Percentiles rank a stretch among this genome's conserved stretches.
Evolutionary conservation across 2,888 invertebrate genomes (phyloP).

Genomic region (Nysson spinosus): DNA sequence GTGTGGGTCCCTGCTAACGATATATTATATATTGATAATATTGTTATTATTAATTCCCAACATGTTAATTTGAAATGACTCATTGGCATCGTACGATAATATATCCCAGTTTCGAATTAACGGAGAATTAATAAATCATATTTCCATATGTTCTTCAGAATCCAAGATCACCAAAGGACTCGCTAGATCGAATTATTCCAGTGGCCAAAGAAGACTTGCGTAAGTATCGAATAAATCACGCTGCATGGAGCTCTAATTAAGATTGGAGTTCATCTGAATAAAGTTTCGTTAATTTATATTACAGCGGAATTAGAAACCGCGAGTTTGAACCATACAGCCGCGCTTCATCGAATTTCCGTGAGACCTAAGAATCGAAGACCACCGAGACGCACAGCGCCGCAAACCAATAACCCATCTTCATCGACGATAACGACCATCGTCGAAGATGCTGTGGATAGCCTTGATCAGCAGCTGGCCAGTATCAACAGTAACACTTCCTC

Average conservation of each 20-base stretch:
- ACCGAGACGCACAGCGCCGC: slow-evolving; percentile 63
- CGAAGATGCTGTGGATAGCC: slow-evolving; percentile 55
- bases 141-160: slow-evolving; percentile 50
- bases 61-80: too few species aligned
- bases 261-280: too few species aligned
- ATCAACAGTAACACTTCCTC: slow-evolving; percentile 40
- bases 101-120: neutral
- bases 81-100: slow-evolving; percentile 28
- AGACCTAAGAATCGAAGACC: slow-evolving; percentile 74
- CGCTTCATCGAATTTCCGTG: slow-evolving; percentile 73
- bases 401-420: slow-evolving; percentile 35
- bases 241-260: neutral
- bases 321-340: slow-evolving; percentile 72
- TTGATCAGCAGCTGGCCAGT: slow-evolving; percentile 29
- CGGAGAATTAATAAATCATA: neutral
- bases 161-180: slow-evolving; percentile 60
- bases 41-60: too few species aligned
- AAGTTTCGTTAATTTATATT: too few species aligned
- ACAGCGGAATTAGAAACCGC: slow-evolving; percentile 69
- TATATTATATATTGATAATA: too few species aligned
- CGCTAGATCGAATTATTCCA: slow-evolving; percentile 58
- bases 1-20: too few species aligned
- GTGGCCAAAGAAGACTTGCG: slow-evolving; percentile 73
- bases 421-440: slow-evolving; percentile 62
- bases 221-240: slow-evolving; percentile 55